phyloP scores from a whole-genome alignment of 2,113 vertebrate genomes.

The Micronisus gabar region DNA sequence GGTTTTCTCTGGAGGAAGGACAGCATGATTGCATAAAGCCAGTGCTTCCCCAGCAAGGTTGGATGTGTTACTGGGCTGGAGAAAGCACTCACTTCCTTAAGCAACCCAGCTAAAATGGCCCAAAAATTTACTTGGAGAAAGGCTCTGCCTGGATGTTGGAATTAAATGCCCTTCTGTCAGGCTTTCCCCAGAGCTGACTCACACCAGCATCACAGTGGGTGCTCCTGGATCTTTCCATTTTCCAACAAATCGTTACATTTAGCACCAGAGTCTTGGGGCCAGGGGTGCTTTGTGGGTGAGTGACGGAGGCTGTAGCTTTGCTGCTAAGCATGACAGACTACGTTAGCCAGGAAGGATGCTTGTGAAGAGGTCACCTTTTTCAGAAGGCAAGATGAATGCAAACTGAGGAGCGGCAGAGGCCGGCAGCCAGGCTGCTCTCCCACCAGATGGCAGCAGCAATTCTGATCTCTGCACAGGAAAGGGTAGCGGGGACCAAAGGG shows the following conservation, averaged over 20 bases:
- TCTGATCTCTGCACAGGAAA: not conserved
- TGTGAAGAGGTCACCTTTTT: not conserved
- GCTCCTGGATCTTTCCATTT: not conserved
- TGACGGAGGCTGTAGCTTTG: not conserved
- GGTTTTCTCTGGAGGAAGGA: not conserved
- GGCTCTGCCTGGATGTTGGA: not conserved
- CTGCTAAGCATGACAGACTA: fast-evolving
- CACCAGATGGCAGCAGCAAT: conserved; percentile 66
- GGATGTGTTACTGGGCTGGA: not conserved
- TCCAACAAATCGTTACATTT: not conserved
- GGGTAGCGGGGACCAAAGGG: not conserved
- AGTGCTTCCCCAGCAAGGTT: not conserved
- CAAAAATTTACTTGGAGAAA: not conserved
- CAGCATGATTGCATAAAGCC: not conserved
- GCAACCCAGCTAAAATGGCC: not conserved
- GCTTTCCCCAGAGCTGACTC: not conserved
- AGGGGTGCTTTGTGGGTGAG: not conserved
- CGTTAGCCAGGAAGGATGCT: too few relatives aligned
- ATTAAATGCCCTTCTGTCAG: not conserved
- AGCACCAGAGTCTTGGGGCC: too few relatives aligned
- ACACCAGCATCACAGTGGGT: not conserved
- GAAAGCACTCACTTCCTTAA: not conserved
- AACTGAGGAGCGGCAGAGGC: not conserved
- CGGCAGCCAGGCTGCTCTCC: not conserved
- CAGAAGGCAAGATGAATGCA: fast-evolving